Percentiles rank a stretch among this genome's conserved stretches.
Evolutionary conservation across 2,797 vertebrate genomes (phyloP).

Genomic region (Pangasius krempfi): DNA sequence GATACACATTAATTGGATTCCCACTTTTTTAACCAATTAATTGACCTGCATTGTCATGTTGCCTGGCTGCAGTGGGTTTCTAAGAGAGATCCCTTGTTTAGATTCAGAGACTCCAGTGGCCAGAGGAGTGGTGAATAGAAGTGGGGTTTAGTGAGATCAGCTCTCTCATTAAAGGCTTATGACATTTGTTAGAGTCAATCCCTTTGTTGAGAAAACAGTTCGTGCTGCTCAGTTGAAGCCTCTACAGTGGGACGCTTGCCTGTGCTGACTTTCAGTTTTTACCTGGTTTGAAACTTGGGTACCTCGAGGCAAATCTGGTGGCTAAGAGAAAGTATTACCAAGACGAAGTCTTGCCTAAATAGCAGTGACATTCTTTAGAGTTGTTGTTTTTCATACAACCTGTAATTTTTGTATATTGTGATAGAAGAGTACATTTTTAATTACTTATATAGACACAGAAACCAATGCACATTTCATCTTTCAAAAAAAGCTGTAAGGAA

Average conservation of each 20-base stretch:
- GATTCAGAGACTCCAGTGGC: constrained; percentile 83
- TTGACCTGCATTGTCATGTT: constrained; percentile 86
- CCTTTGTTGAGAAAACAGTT: constrained; percentile 91
- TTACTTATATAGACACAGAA: background rate
- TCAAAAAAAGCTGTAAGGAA: background rate
- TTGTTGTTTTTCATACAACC: background rate
- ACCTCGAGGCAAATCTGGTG: constrained; percentile 72
- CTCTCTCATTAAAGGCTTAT: constrained; percentile 96
- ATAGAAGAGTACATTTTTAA: background rate
- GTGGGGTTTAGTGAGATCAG: constrained; percentile 86
- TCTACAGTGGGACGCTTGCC: constrained; percentile 84
- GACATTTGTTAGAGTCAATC: constrained; percentile 89
- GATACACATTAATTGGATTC: constrained; percentile 94
- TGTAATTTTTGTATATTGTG: background rate
- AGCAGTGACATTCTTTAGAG: constrained; percentile 60
- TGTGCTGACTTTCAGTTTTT: constrained; percentile 84
- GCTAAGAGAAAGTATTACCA: constrained; percentile 72
- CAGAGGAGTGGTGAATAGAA: constrained; percentile 81
- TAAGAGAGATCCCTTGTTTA: constrained; percentile 73
- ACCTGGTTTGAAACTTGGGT: constrained; percentile 70
- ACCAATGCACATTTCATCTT: background rate
- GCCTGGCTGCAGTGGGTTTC: constrained; percentile 76
- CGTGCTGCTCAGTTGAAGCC: constrained; percentile 89
- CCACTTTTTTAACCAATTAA: constrained; percentile 88
- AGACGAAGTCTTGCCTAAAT: constrained; percentile 72